phyloP scores from a whole-genome alignment of 2,797 vertebrate genomes.

The Pseudotriccus pelzelni region DNA sequence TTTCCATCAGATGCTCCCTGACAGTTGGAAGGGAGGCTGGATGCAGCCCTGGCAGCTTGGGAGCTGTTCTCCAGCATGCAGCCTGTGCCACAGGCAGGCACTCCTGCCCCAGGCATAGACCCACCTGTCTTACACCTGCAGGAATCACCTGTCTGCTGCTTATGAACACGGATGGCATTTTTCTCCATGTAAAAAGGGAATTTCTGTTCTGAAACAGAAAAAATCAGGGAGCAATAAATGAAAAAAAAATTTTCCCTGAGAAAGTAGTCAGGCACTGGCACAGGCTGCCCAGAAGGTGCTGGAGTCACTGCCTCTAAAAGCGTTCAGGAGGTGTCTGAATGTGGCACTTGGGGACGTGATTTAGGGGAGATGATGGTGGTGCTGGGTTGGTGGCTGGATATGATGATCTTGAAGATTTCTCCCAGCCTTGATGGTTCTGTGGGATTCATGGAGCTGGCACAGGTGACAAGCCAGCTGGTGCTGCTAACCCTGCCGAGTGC shows the following conservation, averaged over 20 bases:
- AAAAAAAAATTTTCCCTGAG: neutral
- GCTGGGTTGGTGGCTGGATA: neutral
- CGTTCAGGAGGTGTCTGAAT: neutral
- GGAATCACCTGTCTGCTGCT: neutral
- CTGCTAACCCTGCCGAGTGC: neutral
- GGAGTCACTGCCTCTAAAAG: neutral
- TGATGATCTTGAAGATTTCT: neutral
- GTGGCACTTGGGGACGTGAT: neutral
- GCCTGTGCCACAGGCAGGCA: neutral
- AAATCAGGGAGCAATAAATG: neutral
- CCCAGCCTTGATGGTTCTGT: neutral
- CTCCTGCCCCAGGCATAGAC: neutral
- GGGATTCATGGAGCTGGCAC: neutral
- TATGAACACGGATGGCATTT: neutral
- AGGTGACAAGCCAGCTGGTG: slow-evolving; percentile 3
- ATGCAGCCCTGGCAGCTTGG: rapidly evolving
- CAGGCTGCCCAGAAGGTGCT: neutral
- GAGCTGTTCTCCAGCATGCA: neutral
- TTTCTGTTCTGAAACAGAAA: neutral
- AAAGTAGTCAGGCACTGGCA: neutral
- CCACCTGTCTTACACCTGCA: neutral
- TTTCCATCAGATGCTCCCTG: neutral
- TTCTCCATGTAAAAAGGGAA: neutral
- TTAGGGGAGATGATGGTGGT: neutral
- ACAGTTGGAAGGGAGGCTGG: neutral